Percentiles rank a stretch among this genome's conserved stretches.
phyloP scores from a whole-genome alignment of 2,113 vertebrate species.

The Isurus oxyrinchus region DNA sequence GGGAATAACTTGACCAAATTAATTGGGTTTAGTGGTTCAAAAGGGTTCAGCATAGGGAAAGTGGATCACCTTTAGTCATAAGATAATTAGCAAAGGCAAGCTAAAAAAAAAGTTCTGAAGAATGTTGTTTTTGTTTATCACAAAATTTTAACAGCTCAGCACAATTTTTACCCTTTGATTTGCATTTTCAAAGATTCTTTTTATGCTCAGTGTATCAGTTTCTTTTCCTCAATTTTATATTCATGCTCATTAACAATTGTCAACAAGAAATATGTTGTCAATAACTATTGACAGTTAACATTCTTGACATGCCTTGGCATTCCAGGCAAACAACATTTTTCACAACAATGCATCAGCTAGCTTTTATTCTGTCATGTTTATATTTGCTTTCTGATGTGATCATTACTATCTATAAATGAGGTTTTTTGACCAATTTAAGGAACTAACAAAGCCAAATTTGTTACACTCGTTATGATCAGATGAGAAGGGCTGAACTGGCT shows the following conservation, averaged over 20 bases:
- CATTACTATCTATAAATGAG: background rate
- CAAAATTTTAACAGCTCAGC: background rate
- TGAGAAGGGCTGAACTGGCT: too few relatives aligned
- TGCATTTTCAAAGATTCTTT: background rate
- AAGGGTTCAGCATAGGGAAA: too few relatives aligned
- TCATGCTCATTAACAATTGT: background rate
- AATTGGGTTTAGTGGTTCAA: too few relatives aligned
- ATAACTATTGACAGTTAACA: background rate
- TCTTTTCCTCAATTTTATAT: background rate
- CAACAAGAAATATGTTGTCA: background rate
- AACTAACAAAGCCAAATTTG: background rate
- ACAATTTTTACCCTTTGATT: background rate
- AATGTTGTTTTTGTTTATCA: too few relatives aligned
- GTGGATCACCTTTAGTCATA: too few relatives aligned
- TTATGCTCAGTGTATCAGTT: background rate
- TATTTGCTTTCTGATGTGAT: background rate
- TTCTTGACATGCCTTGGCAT: slow-evolving; percentile 1
- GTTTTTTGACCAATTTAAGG: background rate
- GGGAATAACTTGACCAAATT: too few relatives aligned
- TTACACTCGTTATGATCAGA: background rate
- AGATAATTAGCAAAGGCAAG: too few relatives aligned
- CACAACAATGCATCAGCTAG: background rate
- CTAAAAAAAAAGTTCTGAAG: too few relatives aligned
- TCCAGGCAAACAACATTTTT: background rate
- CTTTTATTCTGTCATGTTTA: background rate